Evolutionary conservation across 2,888 invertebrate species (phyloP), one percentile per base, ranked within the genome.

Genomic region (Lottia gigantea): DNA sequence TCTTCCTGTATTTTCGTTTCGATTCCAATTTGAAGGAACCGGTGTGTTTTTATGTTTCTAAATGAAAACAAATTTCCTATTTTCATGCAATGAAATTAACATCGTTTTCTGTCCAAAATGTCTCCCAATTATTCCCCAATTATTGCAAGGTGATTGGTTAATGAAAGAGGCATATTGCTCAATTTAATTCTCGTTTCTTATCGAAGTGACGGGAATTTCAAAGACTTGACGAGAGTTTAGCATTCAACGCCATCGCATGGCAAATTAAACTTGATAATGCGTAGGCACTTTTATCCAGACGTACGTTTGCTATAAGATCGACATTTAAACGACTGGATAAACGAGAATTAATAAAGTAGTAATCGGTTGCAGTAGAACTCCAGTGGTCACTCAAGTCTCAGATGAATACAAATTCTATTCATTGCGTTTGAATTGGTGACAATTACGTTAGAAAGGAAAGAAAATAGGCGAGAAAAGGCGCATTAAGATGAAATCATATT

Each of bases 401-500:
- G 12, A 19, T 55, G 55, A 55, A 55, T 55, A 55, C 55, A 55
- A 55, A 55, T 55, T 55, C 55, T 55, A 55, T 55, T 55, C 55
- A 55, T 55, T 55, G 19, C 55, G 23, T 55, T 55, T 55, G 19
- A 55, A 55, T 55, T 55, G 55, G 55, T 55, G 55, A 55, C 55
- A 55, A 55, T 55, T 23, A 23, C 23, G 55, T 55, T 55, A 55
- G 55, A 55, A 55, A 23, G 4, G 55, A 23, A 23, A 55, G 55
- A 55, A 55, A 40, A 55, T 55, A 23, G 55, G 55, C 55, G 55
- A 55, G 55, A 55, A 55, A 55, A 55, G 55, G 14, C 19, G 55
- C 55, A 55, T 55, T 55, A 55, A 23, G 19, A 23, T 12, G 19
- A 55, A 55, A 55, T 55, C 14, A 55, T 55, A 55, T 55, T 55